Evolutionary conservation across 1,140 invertebrate genomes (phyloP).

Genomic region (Cydia pomonella): DNA sequence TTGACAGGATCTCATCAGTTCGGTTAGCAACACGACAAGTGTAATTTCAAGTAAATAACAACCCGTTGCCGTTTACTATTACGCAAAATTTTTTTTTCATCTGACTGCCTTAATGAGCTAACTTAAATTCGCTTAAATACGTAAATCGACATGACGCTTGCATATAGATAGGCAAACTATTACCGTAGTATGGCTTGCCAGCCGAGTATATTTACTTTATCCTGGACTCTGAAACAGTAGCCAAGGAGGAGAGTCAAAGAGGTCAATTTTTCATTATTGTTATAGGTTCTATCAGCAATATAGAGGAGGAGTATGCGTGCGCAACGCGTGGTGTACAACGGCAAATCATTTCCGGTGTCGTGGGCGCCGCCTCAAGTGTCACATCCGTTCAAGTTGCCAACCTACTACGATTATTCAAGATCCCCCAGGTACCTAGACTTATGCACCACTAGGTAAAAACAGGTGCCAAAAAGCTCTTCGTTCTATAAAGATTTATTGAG

Average conservation of each 20-base stretch:
- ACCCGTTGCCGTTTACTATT: no score
- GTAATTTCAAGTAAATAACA: no score
- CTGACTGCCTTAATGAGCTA: neutral
- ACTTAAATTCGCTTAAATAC: neutral
- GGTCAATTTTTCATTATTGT: constrained; percentile 41
- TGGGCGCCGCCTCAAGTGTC: constrained; percentile 97
- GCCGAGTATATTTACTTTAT: no score
- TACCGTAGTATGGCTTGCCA: no score
- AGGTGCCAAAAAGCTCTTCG: neutral
- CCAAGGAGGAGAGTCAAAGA: no score
- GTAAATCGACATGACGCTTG: no score
- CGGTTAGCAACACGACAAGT: no score
- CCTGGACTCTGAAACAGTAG: no score
- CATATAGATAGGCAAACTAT: no score
- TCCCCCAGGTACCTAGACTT: constrained; percentile 91
- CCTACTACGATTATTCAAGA: constrained; percentile 95
- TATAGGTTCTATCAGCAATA: constrained; percentile 96
- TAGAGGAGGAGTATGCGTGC: constrained; percentile 95
- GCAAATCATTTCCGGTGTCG: constrained; percentile 96
- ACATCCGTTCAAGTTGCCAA: constrained; percentile 98
- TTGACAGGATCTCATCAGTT: no score
- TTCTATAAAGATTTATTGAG: no score
- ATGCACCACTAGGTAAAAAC: neutral
- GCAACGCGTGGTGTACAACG: constrained; percentile 89
- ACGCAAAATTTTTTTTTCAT: no score